Evolutionary conservation across 2,797 vertebrate genomes (phyloP).

Genomic region (Amniataba percoides): DNA sequence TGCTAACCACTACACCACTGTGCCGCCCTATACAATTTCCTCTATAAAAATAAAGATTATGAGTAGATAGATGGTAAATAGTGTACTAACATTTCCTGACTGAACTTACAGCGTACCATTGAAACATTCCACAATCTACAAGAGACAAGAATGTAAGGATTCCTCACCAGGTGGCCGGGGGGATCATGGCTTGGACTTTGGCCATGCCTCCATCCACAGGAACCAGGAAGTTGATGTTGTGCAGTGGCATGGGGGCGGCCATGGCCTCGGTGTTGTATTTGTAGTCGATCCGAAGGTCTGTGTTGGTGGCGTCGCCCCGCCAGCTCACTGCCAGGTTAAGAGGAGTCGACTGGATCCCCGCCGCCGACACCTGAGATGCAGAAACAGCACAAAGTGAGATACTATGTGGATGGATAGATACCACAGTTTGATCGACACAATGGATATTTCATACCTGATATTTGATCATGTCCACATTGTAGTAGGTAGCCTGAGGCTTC

Average conservation of each 20-base stretch:
- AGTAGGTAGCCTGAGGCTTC: constrained; percentile 98
- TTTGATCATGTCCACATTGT: constrained; percentile 99
- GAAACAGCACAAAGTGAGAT: constrained; percentile 23
- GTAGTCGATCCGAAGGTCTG: constrained; percentile 97
- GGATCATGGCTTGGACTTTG: constrained; percentile 95
- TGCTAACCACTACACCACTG: no score
- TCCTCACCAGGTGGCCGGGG: constrained; percentile 93
- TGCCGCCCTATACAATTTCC: background rate
- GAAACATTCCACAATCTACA: background rate
- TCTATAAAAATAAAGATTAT: background rate
- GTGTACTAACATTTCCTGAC: background rate
- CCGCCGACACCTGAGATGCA: constrained; percentile 90
- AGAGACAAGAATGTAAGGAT: background rate
- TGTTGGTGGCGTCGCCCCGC: constrained; percentile 92
- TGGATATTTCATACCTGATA: constrained; percentile 87
- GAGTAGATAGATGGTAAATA: background rate
- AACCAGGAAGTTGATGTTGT: constrained; percentile 94
- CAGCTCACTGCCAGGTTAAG: constrained; percentile 97
- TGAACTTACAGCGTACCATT: background rate
- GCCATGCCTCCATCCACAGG: constrained; percentile 93
- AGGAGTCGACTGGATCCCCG: constrained; percentile 96
- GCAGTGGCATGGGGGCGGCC: constrained; percentile 91
- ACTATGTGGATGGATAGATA: background rate
- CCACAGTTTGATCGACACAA: background rate
- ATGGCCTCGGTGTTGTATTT: constrained; percentile 97